Base-by-base conservation (phyloP, 2,888 invertebrate genomes). In the Stenolophus ochropezus region DNA sequence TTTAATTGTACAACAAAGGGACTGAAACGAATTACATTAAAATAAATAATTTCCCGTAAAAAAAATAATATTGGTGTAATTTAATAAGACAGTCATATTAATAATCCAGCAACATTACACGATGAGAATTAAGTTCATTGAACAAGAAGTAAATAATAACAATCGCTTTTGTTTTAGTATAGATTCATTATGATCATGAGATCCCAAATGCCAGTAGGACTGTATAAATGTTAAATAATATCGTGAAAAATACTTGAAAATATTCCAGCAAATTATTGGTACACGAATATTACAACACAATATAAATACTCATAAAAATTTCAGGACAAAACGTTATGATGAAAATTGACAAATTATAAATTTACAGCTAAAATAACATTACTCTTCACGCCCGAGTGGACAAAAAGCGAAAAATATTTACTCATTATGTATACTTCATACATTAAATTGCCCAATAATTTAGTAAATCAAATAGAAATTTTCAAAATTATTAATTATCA, bases 381-480 rank as follows among this genome's bases (percentile, higher is more conserved):
- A 58, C 16, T 73, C 56, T 73, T 80, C 71, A 80, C 80, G 69
- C 80, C 58, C 73, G n/a, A 14, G 0, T 73, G 58, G 51, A 80
- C 73, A 73, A 80, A 80, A 80, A 71, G 16, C 42, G 58, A 73
- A 80, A 71, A 80, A 80, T 80, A 80, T 80, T 80, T 80, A 42
- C 80, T 20, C 53, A 65, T 47, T 69, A 53, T 78, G 69, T 53
- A 53, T 75, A 75, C 27, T 53, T 75, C 25, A 53, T 53, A 75
- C 20, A 75, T 75, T 16, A 75, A 53, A 75, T 73, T 73, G 25
- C 4, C 42, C 53, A 21, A 25, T 53, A 75, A 53, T 75, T 75
- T 75, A 75, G 16, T 75, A 75, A 75, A 75, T 53, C 75, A 51
- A 73, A 73, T 73, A 49, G 49, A 49, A 75, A 75, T 75, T 75